A percentile compares a stretch with the other conserved stretches of the same genome.
Conservation (phyloP, 2,888 invertebrate genomes). For the Autographa gamma region DNA sequence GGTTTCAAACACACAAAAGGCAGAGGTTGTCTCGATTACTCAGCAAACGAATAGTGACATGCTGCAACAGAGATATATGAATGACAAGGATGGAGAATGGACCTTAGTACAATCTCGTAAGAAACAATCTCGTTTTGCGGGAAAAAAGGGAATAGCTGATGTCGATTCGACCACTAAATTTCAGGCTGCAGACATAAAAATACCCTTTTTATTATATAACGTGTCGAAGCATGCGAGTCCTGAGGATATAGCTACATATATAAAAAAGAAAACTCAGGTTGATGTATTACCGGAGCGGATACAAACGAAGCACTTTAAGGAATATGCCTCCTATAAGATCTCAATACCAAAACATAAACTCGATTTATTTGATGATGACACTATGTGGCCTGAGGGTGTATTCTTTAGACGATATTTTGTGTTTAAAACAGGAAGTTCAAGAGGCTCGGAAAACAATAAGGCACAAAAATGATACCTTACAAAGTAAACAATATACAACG, state of each 20-base stretch:
- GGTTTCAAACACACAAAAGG: no score
- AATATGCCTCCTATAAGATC: conserved; percentile 3
- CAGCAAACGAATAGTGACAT: no score
- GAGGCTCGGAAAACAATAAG: conserved; percentile 3
- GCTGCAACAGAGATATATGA: no score
- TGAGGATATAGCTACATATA: neutral
- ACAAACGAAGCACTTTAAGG: neutral
- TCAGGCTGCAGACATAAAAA: conserved; percentile 3
- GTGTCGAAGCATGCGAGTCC: conserved; percentile 5
- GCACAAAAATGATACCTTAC: neutral
- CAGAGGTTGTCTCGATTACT: no score
- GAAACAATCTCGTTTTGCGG: conserved; percentile 5
- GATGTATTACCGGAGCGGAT: neutral
- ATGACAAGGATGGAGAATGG: neutral
- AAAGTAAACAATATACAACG: neutral
- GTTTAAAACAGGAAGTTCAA: neutral
- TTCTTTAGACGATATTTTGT: conserved; percentile 3
- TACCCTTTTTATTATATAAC: neutral
- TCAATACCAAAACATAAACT: conserved; percentile 7
- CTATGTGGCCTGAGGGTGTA: neutral
- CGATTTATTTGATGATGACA: conserved; percentile 1
- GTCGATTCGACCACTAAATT: neutral
- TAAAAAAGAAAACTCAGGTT: neutral
- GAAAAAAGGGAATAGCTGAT: neutral
- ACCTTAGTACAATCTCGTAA: neutral